Conservation (phyloP, 2,113 vertebrate genomes). For the Cephalopterus ornatus region DNA sequence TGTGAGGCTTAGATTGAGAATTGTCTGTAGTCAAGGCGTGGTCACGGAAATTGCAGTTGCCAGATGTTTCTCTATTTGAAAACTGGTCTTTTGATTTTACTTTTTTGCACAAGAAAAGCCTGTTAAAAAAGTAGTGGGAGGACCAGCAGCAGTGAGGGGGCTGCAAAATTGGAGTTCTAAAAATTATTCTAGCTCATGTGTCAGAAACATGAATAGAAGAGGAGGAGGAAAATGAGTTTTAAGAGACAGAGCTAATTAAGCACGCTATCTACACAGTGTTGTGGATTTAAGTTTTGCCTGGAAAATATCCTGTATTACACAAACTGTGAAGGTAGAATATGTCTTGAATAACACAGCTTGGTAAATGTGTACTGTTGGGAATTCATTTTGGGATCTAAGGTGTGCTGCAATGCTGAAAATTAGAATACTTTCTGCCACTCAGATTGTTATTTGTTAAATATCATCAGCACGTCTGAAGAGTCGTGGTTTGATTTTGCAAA, state of each 20-base stretch:
- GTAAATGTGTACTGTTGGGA: neutral
- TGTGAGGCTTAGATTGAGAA: neutral
- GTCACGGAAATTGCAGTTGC: constrained; percentile 1
- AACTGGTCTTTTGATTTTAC: neutral
- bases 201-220: constrained; percentile 34
- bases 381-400: neutral
- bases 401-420: neutral
- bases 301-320: constrained; percentile 22
- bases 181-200: neutral
- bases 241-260: constrained; percentile 31
- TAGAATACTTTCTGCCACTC: neutral
- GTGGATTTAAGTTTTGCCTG: constrained; percentile 37
- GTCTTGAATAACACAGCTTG: neutral
- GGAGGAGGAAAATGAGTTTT: constrained; percentile 28
- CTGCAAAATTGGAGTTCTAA: neutral
- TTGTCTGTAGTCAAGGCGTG: neutral
- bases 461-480: neutral
- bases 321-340: neutral
- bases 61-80: constrained; percentile 26
- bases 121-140: neutral
- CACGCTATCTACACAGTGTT: neutral
- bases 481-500: neutral
- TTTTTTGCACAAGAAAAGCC: constrained; percentile 13
- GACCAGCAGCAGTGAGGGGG: constrained; percentile 6
- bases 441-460: neutral